Percentiles rank a stretch among this genome's conserved stretches.
These are phyloP conservation scores for Metopolophium dirhodum DNA, from an alignment of 1,140 invertebrate species.

Conservation along the genomic window DNA sequence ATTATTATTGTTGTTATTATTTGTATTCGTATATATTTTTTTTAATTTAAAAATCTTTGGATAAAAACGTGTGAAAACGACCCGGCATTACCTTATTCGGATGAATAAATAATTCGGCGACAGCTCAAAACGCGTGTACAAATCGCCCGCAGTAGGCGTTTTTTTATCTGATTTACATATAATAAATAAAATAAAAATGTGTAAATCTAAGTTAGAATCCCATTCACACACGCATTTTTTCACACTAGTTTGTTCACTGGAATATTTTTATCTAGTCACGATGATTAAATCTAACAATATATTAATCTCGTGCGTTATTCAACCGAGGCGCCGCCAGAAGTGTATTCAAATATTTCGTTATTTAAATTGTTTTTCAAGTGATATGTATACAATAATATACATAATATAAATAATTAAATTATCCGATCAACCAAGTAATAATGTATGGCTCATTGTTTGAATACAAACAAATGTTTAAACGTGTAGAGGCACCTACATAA, in stretches of 20 bases:
- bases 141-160: constrained; percentile 37
- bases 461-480: not conserved
- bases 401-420: not conserved
- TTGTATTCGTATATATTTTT: not conserved
- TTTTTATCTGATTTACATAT: constrained; percentile 39
- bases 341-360: constrained; percentile 30
- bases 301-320: not conserved
- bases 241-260: constrained; percentile 7
- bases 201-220: not conserved
- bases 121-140: not conserved
- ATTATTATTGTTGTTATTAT: not conserved
- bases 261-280: constrained; percentile 1
- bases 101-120: constrained; percentile 40
- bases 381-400: not conserved
- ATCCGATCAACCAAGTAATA: not conserved
- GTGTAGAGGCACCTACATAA: not conserved
- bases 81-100: not conserved
- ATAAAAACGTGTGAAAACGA: constrained; percentile 11
- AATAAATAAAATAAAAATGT: constrained; percentile 25
- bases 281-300: constrained; percentile 24
- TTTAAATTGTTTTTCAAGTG: not conserved
- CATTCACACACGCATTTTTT: not conserved
- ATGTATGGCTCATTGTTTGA: not conserved
- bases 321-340: constrained; percentile 20
- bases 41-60: not conserved